phyloP scores from a whole-genome alignment of 2,888 invertebrate genomes.

The Sarcophaga subvicina region DNA sequence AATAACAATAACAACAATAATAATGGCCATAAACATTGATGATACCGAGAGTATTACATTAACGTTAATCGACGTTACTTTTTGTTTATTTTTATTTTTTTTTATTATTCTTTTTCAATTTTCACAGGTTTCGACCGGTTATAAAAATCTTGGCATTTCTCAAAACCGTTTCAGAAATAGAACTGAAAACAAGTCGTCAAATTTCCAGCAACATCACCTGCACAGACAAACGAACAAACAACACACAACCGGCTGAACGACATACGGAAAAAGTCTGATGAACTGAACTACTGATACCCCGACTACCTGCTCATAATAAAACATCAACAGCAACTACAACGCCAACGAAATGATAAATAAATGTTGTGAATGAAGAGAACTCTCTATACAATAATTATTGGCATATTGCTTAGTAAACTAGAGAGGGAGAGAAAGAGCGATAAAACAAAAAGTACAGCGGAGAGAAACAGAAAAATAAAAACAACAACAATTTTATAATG shows the following conservation, averaged over 20 bases:
- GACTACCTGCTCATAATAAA: slow-evolving; percentile 49
- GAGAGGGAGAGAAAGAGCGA: not conserved
- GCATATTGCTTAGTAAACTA: not conserved
- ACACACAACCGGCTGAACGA: slow-evolving; percentile 14
- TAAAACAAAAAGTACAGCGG: not conserved
- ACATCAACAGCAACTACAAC: not conserved
- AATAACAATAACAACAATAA: not conserved
- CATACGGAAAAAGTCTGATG: not conserved
- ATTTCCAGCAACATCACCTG: slow-evolving; percentile 67
- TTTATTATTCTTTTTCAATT: not conserved
- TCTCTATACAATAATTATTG: not conserved
- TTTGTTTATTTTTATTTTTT: slow-evolving; percentile 29
- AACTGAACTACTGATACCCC: slow-evolving; percentile 1
- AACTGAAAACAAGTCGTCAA: slow-evolving; percentile 64
- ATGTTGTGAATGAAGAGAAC: not conserved
- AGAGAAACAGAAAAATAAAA: not conserved
- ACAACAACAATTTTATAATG: not conserved
- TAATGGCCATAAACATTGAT: not conserved
- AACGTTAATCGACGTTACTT: slow-evolving; percentile 27
- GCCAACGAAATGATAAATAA: not conserved
- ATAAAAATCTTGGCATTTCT: slow-evolving; percentile 37
- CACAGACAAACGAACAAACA: slow-evolving; percentile 20
- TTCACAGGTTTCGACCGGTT: slow-evolving; percentile 43
- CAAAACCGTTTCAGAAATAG: slow-evolving; percentile 65
- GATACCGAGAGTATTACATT: not conserved